Evolutionary conservation across 1,140 invertebrate genomes (phyloP), one percentile per base, ranked within the genome.

Genomic region (Drosophila quadrilineata): DNA sequence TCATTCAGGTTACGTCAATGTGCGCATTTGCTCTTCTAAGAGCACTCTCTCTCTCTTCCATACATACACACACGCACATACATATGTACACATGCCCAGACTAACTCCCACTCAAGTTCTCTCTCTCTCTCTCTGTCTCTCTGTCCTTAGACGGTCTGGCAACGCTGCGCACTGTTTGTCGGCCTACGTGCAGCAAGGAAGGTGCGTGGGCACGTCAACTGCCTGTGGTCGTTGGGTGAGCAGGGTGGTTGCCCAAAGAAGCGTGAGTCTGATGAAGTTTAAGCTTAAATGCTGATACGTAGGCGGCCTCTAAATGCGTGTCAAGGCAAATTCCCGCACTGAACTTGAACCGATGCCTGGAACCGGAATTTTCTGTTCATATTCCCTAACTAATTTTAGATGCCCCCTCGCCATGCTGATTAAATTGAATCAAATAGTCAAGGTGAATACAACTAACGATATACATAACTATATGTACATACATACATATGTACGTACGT

Each of bases 321-420:
- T 75, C 75, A 79, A 62, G 75, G 59, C 59, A 45, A 68, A 62
- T 5, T 45, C 63, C 57, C 48, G 26, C 24, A 35, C 58, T 80
- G 75, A 79, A 79, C 75, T 79, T 79, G 75, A 79, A 79, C 75
- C 16, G 16, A 9, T 38, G 46, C 56, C 54, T 36, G 65, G 54
- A 54, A 71, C 54, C 65, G 58, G 60, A 75, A 77, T 70, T 66
- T n/a, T n/a, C n/a, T n/a, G n/a, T n/a, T n/a, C n/a, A n/a, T n/a
- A n/a, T n/a, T n/a, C n/a, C n/a, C 21, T 40, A 54, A 46, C 46
- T 80, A 79, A 74, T 49, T 80, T 79, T 80, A 79, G 75, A 58
- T 50, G 35, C 41, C 72, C 74, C 75, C 65, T 64, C 70, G 58
- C 49, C 40, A 54, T 31, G 65, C 28, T 62, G 70, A 79, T 77